Percentiles rank a stretch among this genome's conserved stretches.
phyloP scores from a whole-genome alignment of 2,797 vertebrate genomes.

The Xerus rutilus region DNA sequence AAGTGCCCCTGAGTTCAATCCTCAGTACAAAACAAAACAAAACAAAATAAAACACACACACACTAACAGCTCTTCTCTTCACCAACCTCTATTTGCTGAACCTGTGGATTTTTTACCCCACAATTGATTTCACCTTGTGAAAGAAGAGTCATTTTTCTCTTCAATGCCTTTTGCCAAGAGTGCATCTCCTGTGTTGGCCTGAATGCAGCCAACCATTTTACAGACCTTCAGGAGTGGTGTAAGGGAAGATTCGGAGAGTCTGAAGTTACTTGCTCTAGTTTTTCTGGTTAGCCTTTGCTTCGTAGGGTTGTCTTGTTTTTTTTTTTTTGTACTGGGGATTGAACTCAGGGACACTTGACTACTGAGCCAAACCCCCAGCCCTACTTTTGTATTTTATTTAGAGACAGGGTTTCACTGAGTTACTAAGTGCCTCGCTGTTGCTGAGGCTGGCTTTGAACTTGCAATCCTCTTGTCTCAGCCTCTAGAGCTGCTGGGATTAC shows the following conservation, averaged over 20 bases:
- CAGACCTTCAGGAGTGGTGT: not conserved
- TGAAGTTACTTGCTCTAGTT: not conserved
- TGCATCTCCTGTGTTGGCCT: slow-evolving; percentile 5
- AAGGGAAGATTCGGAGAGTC: not conserved
- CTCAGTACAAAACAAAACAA: no score
- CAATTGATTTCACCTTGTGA: slow-evolving; percentile 47
- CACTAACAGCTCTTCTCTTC: not conserved
- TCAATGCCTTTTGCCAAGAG: slow-evolving; percentile 37
- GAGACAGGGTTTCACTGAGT: no score
- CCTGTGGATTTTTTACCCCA: not conserved
- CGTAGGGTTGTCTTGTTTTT: not conserved
- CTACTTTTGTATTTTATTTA: no score
- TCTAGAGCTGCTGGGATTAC: no score
- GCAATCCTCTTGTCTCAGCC: no score
- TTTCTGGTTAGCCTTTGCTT: slow-evolving; percentile 18
- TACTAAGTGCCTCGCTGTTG: no score
- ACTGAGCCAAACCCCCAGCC: no score
- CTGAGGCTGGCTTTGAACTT: no score
- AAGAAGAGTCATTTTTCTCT: slow-evolving; percentile 57
- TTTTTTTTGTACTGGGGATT: no score
- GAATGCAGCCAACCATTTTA: slow-evolving; percentile 8
- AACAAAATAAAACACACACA: no score
- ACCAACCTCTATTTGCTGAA: slow-evolving; percentile 31
- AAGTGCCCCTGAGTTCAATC: no score
- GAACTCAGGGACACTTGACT: no score